Conservation (phyloP, 2,113 vertebrate genomes). For the Prochilodus magdalenae region DNA sequence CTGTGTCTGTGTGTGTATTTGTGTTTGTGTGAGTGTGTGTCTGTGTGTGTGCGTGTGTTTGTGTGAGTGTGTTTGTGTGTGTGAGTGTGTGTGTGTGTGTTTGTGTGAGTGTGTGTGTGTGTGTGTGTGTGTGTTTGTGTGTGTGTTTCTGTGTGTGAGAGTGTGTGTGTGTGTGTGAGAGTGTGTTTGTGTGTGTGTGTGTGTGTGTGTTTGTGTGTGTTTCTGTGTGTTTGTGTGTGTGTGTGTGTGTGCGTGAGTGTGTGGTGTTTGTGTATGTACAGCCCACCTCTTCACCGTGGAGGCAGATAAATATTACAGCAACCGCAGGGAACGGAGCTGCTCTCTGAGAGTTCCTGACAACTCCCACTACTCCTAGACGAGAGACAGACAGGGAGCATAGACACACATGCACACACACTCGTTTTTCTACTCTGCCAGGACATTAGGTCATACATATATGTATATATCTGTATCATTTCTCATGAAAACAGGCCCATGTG, state of each 20-base stretch:
- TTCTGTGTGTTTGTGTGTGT: constrained; percentile 36
- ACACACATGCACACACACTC: not conserved
- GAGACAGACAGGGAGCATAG: not conserved
- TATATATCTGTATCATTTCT: too few species aligned
- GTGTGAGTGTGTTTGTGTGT: constrained; percentile 23
- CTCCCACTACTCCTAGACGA: constrained; percentile 21
- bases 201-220: constrained; percentile 21
- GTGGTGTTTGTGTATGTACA: not conserved
- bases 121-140: constrained; percentile 31
- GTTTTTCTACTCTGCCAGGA: not conserved
- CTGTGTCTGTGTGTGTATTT: not conserved
- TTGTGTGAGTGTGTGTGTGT: constrained; percentile 22
- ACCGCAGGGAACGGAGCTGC: not conserved
- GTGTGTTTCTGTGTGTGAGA: too few species aligned
- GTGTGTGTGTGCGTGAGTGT: constrained; percentile 20
- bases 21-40: constrained; percentile 22
- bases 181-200: constrained; percentile 10
- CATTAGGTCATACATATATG: not conserved
- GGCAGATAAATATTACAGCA: constrained; percentile 13
- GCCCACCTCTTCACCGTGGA: not conserved
- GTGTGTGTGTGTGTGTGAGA: constrained; percentile 17
- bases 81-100: constrained; percentile 5
- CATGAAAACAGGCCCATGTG: too few species aligned
- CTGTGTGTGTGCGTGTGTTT: constrained; percentile 28
- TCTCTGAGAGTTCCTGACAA: constrained; percentile 15